Evolutionary conservation across 2,113 vertebrate genomes (phyloP).

Genomic region (Atlantisia rogersi): DNA sequence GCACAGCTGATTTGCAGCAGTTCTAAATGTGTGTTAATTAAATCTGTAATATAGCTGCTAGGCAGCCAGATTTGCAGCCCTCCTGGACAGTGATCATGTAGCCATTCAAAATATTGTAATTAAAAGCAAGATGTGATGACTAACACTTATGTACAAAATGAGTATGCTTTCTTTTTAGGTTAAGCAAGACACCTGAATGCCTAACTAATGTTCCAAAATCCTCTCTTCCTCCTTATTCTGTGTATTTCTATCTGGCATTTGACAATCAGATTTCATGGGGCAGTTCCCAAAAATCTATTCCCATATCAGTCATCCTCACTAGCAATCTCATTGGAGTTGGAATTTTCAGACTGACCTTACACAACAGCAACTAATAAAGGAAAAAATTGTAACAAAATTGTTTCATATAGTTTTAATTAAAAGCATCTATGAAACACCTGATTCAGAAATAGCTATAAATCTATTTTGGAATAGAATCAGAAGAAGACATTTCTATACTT

Average conservation of each 20-base stretch:
- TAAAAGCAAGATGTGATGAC: not conserved
- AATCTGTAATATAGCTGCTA: constrained; percentile 24
- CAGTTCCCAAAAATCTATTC: not conserved
- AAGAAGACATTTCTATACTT: not conserved
- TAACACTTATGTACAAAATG: not conserved
- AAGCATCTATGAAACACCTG: not conserved
- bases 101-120: not conserved
- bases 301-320: not conserved
- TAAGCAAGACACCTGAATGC: not conserved
- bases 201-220: not conserved
- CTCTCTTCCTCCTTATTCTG: not conserved
- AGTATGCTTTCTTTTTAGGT: not conserved
- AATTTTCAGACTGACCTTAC: not conserved
- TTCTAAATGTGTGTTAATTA: constrained; percentile 61
- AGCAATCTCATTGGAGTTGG: not conserved
- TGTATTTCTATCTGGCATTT: not conserved
- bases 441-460: not conserved
- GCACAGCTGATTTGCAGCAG: constrained; percentile 28
- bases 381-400: not conserved
- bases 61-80: constrained; percentile 1
- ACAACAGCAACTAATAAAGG: not conserved
- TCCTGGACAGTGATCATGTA: not conserved
- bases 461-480: not conserved
- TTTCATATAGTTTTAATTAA: not conserved
- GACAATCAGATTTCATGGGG: not conserved